phyloP scores from a whole-genome alignment of 2,888 invertebrate genomes.

The Trachelus iudaicus region DNA sequence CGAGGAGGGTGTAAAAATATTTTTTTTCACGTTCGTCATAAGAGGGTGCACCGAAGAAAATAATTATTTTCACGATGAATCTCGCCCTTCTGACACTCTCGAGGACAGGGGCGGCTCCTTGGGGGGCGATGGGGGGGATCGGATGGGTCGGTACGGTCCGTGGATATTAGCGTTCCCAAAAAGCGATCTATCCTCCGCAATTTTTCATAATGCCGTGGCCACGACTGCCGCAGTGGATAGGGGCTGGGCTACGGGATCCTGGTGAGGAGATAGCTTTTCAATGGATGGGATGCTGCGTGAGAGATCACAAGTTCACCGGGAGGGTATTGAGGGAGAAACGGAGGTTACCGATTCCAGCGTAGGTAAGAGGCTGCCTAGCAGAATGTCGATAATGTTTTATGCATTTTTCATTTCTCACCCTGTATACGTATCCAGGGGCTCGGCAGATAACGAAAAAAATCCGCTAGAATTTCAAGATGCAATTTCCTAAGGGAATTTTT shows the following conservation, averaged over 20 bases:
- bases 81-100: neutral
- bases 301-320: neutral
- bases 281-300: slow-evolving; percentile 19
- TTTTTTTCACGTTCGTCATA: neutral
- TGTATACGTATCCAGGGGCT: neutral
- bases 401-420: slow-evolving; percentile 31
- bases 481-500: neutral
- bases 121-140: neutral
- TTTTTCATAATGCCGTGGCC: slow-evolving; percentile 33
- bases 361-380: slow-evolving; percentile 18
- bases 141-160: neutral
- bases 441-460: neutral
- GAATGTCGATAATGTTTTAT: slow-evolving; percentile 41
- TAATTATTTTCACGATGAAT: neutral
- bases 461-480: neutral
- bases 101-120: neutral
- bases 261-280: slow-evolving; percentile 32
- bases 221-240: neutral
- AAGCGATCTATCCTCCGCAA: slow-evolving; percentile 28
- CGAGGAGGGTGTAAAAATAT: neutral
- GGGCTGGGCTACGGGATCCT: neutral
- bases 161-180: slow-evolving; percentile 1
- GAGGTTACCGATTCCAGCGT: neutral
- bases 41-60: neutral
- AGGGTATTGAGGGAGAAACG: neutral